Percentiles rank a stretch among this genome's conserved stretches.
phyloP scores from a whole-genome alignment of 2,888 invertebrate genomes.

The Zygothrica quintamaculata region DNA sequence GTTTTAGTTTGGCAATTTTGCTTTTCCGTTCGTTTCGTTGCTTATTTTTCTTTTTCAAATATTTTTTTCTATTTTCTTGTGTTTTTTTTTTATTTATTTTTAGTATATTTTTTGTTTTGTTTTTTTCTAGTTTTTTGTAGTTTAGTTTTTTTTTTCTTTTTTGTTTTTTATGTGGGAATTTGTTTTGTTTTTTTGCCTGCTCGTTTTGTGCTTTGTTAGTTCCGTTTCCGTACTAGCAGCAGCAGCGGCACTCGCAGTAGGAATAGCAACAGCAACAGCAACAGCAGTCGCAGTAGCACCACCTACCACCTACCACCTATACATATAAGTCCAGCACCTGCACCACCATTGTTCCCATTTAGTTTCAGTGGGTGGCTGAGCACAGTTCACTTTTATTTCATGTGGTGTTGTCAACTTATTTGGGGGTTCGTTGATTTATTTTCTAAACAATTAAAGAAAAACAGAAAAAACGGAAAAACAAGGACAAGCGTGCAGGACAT shows the following conservation, averaged over 20 bases:
- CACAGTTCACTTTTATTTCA: constrained; percentile 63
- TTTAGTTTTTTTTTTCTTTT: constrained; percentile 11
- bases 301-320: constrained; percentile 4
- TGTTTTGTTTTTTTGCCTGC: constrained; percentile 40
- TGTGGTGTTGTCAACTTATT: constrained; percentile 75
- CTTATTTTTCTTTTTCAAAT: constrained; percentile 39
- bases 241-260: constrained; percentile 8
- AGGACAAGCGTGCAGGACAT: constrained; percentile 16
- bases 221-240: constrained; percentile 68
- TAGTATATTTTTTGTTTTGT: constrained; percentile 19
- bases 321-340: constrained; percentile 24
- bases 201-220: constrained; percentile 79
- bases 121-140: constrained; percentile 18
- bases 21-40: constrained; percentile 68
- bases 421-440: constrained; percentile 70
- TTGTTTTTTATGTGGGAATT: constrained; percentile 24
- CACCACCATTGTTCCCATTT: constrained; percentile 46
- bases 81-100: constrained; percentile 21
- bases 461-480: constrained; percentile 60
- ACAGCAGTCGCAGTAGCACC: constrained; percentile 6
- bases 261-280: constrained; percentile 59
- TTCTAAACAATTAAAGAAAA: constrained; percentile 78
- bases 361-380: constrained; percentile 15
- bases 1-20: constrained; percentile 79
- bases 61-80: constrained; percentile 15